These are phyloP conservation scores for Phenganax marumi DNA, from an alignment of 92 coral and sea anemone genomes.

Conservation along the genomic window DNA sequence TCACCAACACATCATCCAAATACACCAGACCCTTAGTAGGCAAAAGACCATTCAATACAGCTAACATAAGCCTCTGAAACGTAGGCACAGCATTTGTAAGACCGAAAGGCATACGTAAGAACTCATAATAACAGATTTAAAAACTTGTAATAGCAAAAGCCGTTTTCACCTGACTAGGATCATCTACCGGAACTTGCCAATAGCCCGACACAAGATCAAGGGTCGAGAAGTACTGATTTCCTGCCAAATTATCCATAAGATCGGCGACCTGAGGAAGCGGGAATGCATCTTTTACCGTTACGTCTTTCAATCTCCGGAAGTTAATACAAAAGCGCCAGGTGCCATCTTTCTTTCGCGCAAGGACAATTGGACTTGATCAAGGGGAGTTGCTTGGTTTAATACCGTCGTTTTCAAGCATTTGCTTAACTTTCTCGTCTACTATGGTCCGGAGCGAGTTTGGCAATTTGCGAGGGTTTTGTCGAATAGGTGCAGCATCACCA, in stretches of 20 bases:
- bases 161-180: slow-evolving; percentile 30
- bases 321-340: slow-evolving; percentile 46
- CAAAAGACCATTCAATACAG: too few relatives aligned
- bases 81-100: slow-evolving; percentile 49
- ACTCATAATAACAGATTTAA: slow-evolving; percentile 38
- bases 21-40: too few relatives aligned
- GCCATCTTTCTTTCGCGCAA: slow-evolving; percentile 44
- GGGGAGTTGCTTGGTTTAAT: slow-evolving; percentile 43
- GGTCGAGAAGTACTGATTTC: slow-evolving; percentile 41
- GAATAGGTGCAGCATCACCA: not conserved
- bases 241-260: slow-evolving; percentile 47
- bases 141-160: slow-evolving; percentile 33
- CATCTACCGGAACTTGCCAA: slow-evolving; percentile 45
- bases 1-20: too few relatives aligned
- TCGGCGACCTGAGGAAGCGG: slow-evolving; percentile 54
- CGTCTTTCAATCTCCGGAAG: slow-evolving; percentile 43
- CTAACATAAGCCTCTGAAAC: slow-evolving; percentile 44
- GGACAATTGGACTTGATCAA: slow-evolving; percentile 51
- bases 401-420: not conserved
- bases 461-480: not conserved
- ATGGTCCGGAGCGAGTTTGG: not conserved
- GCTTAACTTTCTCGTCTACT: not conserved
- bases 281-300: slow-evolving; percentile 55
- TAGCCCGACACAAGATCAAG: slow-evolving; percentile 44
- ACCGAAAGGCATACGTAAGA: slow-evolving; percentile 41